These are phyloP conservation scores for Dromiciops gliroides DNA, from an alignment of 2,113 vertebrate species.

Conservation along the genomic window DNA sequence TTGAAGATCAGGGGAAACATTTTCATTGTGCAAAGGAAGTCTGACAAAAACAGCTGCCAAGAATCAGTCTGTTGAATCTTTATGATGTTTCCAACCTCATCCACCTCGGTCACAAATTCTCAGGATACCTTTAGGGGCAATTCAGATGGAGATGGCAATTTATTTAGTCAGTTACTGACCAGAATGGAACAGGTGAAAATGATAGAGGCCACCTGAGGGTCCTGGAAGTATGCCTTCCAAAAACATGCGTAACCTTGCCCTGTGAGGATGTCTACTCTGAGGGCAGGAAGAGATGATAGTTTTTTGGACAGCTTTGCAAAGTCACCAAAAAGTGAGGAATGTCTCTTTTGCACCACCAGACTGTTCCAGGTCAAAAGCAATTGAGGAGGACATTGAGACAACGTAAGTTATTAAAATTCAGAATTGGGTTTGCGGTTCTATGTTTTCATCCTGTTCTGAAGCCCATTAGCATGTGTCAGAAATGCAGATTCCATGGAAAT, in stretches of 20 bases:
- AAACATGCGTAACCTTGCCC: conserved; percentile 20
- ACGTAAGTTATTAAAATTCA: background rate
- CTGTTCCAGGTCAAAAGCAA: conserved; percentile 9
- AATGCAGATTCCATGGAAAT: background rate
- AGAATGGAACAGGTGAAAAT: background rate
- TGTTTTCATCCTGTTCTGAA: background rate
- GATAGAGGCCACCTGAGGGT: background rate
- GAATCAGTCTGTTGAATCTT: conserved; percentile 22
- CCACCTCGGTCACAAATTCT: background rate
- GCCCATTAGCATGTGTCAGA: conserved; percentile 41
- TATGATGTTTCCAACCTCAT: background rate
- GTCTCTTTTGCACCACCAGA: background rate
- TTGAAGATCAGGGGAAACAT: conserved; percentile 25
- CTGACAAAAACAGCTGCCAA: conserved; percentile 37
- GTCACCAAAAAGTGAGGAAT: conserved; percentile 7
- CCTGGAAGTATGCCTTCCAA: conserved; percentile 34
- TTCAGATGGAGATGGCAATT: background rate
- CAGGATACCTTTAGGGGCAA: background rate
- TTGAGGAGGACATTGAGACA: background rate
- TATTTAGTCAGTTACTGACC: background rate
- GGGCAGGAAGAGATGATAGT: background rate
- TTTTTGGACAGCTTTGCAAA: conserved; percentile 4
- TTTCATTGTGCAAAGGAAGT: conserved; percentile 24
- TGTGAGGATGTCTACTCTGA: background rate
- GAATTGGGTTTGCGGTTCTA: background rate